Conservation (phyloP, 2,113 vertebrate species). For the Petaurus breviceps region DNA sequence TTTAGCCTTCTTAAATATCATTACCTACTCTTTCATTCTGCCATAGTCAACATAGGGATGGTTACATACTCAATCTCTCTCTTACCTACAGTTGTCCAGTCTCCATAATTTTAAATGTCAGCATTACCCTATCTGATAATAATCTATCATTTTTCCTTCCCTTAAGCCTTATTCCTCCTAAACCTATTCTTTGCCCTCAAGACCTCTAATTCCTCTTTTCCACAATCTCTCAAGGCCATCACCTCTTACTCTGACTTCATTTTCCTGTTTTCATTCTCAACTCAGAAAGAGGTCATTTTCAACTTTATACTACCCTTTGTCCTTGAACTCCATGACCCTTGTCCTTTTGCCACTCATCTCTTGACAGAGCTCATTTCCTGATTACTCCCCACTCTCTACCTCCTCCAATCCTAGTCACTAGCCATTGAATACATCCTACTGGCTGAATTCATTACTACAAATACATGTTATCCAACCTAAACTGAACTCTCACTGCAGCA, state of each 20-base stretch:
- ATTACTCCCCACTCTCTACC: background rate
- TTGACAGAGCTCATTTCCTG: too few species aligned
- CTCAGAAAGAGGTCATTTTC: background rate
- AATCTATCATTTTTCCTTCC: background rate
- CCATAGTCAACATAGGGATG: background rate
- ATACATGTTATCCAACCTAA: background rate
- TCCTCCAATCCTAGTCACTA: background rate
- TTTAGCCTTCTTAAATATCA: background rate
- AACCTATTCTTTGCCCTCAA: background rate
- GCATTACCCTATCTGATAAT: background rate
- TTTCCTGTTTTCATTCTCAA: background rate
- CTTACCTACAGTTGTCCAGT: background rate
- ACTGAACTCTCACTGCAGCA: background rate
- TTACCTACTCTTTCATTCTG: background rate
- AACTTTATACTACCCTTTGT: background rate
- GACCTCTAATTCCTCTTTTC: background rate
- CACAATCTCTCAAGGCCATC: background rate
- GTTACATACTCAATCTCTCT: background rate
- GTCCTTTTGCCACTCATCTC: background rate
- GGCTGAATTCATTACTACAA: background rate
- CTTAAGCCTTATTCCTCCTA: background rate
- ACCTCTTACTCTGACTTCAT: background rate
- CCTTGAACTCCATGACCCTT: background rate
- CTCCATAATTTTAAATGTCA: background rate
- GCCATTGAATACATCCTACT: background rate